Evolutionary conservation across 2,888 invertebrate species (phyloP).

Genomic region (Seira musarum): DNA sequence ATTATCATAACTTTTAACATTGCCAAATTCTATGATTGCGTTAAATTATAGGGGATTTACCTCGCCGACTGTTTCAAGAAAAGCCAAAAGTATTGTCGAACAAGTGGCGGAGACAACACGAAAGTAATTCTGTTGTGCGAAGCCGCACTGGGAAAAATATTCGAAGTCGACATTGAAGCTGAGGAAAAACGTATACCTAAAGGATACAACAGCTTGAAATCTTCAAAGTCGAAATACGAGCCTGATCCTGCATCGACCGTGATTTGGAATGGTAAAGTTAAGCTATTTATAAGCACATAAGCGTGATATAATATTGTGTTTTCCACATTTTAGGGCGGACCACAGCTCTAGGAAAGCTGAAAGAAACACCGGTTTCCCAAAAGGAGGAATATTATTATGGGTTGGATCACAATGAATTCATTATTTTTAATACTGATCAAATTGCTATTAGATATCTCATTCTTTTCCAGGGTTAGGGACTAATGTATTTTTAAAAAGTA

Average conservation of each 20-base stretch:
- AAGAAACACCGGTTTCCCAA: conserved; percentile 16
- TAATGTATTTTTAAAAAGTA: too few species aligned
- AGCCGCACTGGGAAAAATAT: conserved; percentile 71
- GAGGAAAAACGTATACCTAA: conserved; percentile 31
- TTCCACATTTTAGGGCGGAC: conserved; percentile 60
- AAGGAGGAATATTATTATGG: conserved; percentile 43
- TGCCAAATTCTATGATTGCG: too few species aligned
- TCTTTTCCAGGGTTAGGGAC: too few species aligned
- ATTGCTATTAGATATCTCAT: conserved; percentile 58
- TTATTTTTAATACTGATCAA: conserved; percentile 67
- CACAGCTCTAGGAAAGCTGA: conserved; percentile 60
- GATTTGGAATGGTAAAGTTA: conserved; percentile 63
- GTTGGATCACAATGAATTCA: conserved; percentile 67
- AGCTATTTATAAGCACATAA: not conserved
- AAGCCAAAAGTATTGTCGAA: conserved; percentile 72
- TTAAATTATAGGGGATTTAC: conserved; percentile 72
- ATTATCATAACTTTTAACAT: too few species aligned
- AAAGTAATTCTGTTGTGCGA: conserved; percentile 74
- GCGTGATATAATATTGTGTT: not conserved
- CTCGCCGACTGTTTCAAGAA: conserved; percentile 74
- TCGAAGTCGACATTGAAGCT: conserved; percentile 46
- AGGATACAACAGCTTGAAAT: conserved; percentile 62
- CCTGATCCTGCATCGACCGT: conserved; percentile 63
- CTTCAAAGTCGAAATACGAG: conserved; percentile 58
- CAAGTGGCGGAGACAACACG: conserved; percentile 69